phyloP scores from a whole-genome alignment of 1,140 invertebrate genomes.

The Zaprionus lachaisei region DNA sequence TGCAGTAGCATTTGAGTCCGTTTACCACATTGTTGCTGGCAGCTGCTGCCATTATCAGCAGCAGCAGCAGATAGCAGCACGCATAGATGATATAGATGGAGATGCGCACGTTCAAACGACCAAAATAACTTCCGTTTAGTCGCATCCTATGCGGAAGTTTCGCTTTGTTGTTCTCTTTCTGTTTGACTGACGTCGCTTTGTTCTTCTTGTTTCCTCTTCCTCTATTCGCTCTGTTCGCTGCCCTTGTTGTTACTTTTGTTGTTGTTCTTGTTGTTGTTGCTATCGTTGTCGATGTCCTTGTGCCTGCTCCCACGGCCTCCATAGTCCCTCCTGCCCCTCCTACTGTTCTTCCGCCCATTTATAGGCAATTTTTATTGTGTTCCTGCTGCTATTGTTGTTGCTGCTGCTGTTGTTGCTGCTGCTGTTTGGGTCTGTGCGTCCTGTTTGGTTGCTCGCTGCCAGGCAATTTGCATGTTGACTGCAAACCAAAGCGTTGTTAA shows the following conservation, averaged over 20 bases:
- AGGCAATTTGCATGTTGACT: slow-evolving; percentile 79
- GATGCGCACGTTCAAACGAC: slow-evolving; percentile 77
- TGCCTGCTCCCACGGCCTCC: slow-evolving; percentile 21
- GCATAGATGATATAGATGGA: slow-evolving; percentile 82
- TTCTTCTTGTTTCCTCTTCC: neutral
- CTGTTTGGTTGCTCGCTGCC: slow-evolving; percentile 45
- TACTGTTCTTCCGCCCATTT: slow-evolving; percentile 68
- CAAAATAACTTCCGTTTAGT: slow-evolving; percentile 78
- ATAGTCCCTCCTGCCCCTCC: neutral
- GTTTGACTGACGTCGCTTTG: slow-evolving; percentile 30
- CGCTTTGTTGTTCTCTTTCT: slow-evolving; percentile 59
- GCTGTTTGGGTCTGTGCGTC: slow-evolving; percentile 39
- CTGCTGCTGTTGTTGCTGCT: slow-evolving; percentile 27
- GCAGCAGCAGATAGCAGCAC: slow-evolving; percentile 80
- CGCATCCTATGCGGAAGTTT: slow-evolving; percentile 77
- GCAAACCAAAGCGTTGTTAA: slow-evolving; percentile 71
- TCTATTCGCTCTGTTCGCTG: slow-evolving; percentile 9
- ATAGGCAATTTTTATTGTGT: slow-evolving; percentile 79
- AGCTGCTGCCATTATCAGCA: slow-evolving; percentile 81
- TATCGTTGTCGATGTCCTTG: slow-evolving; percentile 49
- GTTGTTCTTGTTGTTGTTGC: slow-evolving; percentile 12
- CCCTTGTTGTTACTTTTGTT: neutral
- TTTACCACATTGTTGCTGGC: slow-evolving; percentile 79
- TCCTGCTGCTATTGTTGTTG: slow-evolving; percentile 33
- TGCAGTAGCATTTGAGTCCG: slow-evolving; percentile 85